Conservation (phyloP, 2,888 invertebrate species). For the Argynnis bischoffii region DNA sequence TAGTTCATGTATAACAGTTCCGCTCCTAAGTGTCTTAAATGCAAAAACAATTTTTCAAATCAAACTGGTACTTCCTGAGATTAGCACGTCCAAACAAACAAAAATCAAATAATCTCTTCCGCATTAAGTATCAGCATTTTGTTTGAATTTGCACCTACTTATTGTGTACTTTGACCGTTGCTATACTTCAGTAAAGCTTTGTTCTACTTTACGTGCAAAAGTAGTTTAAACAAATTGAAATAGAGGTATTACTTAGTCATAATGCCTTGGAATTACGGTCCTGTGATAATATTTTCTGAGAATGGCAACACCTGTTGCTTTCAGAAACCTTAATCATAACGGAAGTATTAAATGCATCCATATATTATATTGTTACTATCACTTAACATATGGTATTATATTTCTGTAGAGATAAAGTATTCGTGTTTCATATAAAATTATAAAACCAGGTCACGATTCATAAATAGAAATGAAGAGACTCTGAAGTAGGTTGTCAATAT, state of each 20-base stretch:
- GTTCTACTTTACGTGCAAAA: constrained; percentile 6
- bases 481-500: not conserved
- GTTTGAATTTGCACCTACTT: no score
- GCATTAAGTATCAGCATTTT: no score
- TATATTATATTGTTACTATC: constrained; percentile 6
- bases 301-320: constrained; percentile 31
- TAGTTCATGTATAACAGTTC: no score
- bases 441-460: constrained; percentile 3
- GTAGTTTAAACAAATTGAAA: constrained; percentile 13
- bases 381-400: not conserved
- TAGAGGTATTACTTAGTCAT: constrained; percentile 27
- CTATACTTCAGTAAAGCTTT: not conserved
- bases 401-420: not conserved
- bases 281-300: constrained; percentile 17
- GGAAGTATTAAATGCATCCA: constrained; percentile 29
- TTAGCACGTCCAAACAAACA: no score
- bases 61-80: no score
- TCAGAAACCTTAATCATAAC: constrained; percentile 34
- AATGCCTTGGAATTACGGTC: constrained; percentile 23
- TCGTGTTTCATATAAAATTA: not conserved
- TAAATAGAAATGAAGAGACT: constrained; percentile 1
- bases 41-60: no score
- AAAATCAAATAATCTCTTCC: no score
- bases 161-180: not conserved
- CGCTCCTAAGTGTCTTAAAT: no score